Evolutionary conservation across 2,797 vertebrate species (phyloP).

Genomic region (Neomorphus geoffroyi): DNA sequence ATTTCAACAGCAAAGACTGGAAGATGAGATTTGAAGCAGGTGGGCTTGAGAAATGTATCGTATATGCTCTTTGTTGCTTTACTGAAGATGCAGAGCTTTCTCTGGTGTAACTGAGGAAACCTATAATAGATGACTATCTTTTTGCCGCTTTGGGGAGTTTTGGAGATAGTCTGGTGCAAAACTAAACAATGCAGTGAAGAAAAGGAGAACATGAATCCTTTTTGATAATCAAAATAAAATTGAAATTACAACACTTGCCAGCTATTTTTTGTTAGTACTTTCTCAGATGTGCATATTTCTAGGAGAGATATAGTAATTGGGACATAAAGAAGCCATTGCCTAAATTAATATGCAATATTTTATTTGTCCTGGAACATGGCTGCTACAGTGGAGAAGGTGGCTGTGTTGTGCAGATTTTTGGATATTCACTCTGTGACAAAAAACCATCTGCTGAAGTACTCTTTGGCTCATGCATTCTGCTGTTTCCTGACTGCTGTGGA

Average conservation of each 20-base stretch:
- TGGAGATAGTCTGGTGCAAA: background rate
- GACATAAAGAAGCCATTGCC: background rate
- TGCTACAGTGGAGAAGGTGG: slow-evolving; percentile 93
- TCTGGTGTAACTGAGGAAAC: background rate
- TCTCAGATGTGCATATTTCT: background rate
- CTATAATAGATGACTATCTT: background rate
- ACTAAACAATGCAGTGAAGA: background rate
- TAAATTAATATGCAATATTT: background rate
- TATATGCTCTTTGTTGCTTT: background rate
- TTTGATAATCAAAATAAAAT: background rate
- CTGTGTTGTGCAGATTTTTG: slow-evolving; percentile 95
- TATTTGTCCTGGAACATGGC: slow-evolving; percentile 11
- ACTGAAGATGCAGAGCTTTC: background rate
- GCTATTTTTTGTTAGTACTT: background rate
- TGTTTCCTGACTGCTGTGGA: slow-evolving; percentile 96
- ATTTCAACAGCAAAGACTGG: slow-evolving; percentile 98
- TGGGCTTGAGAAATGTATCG: slow-evolving; percentile 55
- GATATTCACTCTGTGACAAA: slow-evolving; percentile 96
- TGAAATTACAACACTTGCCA: background rate
- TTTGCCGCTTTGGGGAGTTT: background rate
- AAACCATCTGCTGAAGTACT: slow-evolving; percentile 96
- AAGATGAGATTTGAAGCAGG: slow-evolving; percentile 99
- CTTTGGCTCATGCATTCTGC: slow-evolving; percentile 96
- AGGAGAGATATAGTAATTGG: background rate
- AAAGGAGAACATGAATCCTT: background rate